Evolutionary conservation across 2,888 invertebrate genomes (phyloP), one percentile per base, ranked within the genome.

Genomic region (Phyllotreta cruciferae): DNA sequence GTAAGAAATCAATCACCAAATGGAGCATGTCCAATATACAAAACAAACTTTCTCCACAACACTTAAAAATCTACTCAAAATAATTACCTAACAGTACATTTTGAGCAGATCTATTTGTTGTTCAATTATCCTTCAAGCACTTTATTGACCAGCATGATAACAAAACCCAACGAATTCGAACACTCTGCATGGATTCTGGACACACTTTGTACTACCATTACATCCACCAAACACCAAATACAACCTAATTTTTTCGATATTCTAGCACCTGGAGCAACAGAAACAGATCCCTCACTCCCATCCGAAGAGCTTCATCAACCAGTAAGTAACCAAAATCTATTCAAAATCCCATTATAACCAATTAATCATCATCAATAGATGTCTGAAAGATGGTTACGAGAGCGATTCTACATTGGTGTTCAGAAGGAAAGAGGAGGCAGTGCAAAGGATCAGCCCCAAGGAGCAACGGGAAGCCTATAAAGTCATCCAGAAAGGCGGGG

Each of bases 401-500:
- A 94, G 94, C 71, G 95, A 95, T 81, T 94, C 94, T 5, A 94
- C 93, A 45, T 83, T 95, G 62, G 88, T 95, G 58, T 94, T 94
- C 82, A 89, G 91, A 70, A 87, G 92, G 60, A 88, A 90, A 64
- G 90, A 91, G 70, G 86, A 88, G 42, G 83, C 84, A 39, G 86
- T 86, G 47, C 83, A 84, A 14, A 87, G 87, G 68, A 81, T 93
- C 58, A 93, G 91, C 70, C 94, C 93, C 0, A 86, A 89, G n/a
- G 93, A 95, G 77, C 90, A 94, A 73, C 88, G 90, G 66, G 88
- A 90, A 66, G 91, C 91, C 8, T 98, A 98, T 82, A 90, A 91
- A 77, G 90, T 88, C 68, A 88, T 98, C 61, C 97, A 97, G 78
- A 90, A 91, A 63, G 98, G 98, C 0, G 97, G 96, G 0, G 97